Base-by-base conservation (phyloP, 2,113 vertebrate genomes). In the Narcine bancroftii region DNA sequence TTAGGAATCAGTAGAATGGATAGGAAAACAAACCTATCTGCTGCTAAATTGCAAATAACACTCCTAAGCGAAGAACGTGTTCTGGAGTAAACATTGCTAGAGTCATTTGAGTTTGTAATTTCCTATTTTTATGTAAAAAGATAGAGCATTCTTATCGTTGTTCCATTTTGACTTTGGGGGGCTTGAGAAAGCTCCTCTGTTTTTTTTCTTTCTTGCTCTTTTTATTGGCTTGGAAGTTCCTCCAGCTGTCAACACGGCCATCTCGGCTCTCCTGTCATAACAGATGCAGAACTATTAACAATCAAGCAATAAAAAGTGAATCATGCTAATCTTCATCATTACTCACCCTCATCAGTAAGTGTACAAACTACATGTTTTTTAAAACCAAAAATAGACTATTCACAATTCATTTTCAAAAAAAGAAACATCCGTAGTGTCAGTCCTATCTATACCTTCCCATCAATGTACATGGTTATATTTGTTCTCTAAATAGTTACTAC, bases 101-200 rank as follows among this genome's bases (percentile, higher is more conserved):
- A 91, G 63, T 91, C 66, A 19, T 89, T 47, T 91, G 87, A 45
- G 39, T 91, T 91, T 66, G 42, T 91, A 21, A 42, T 69, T 91
- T 91, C 60, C 63, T 69, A 91, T 91, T 66, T n/a, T 66, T 91
- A 17, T 7, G 39, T 69, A 69, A 91, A n/a, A 69, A 69, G 66
- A 69, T 65, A 66, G 63, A 39, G n/a, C 11, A 39, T 65, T 69
- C 83, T 96, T 97, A 96, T 45, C 97, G 96, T 95, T 99, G 98
- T 93, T 99, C 99, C 99, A 99, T 99, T 95, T 99, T 99, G 94
- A 99, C 98, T 97, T 99, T 99, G 0, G 99, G 99, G 69, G 98
- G 99, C 95, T 99, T 98, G 93, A 99, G 97, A 95, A 99, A 99
- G 93, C 98, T 98, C 92, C 98, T 96, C 93, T 97, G 97, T 94